Conservation (phyloP, 30 jellyfish, hydroid and myxozoan genomes). For the Cassiopea andromeda region DNA sequence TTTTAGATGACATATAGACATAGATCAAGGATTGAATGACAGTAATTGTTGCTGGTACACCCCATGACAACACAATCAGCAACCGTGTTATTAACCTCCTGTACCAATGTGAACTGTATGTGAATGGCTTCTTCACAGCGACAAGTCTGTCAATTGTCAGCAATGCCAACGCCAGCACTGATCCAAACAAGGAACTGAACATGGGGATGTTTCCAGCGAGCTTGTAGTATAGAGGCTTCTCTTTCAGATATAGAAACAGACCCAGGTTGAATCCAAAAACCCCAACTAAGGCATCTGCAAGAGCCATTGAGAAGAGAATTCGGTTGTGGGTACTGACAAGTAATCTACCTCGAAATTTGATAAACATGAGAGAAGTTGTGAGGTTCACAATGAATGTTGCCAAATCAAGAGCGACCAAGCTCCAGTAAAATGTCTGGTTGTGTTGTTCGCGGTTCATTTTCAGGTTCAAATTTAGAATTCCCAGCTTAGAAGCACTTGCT, state of each 20-base stretch:
- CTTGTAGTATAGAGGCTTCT: slow-evolving; percentile 21
- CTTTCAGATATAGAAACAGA: slow-evolving; percentile 36
- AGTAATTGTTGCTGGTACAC: slow-evolving; percentile 25
- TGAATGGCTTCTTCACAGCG: slow-evolving; percentile 64
- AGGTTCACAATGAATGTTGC: slow-evolving; percentile 39
- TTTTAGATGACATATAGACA: slow-evolving; percentile 20
- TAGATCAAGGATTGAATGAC: slow-evolving; percentile 36
- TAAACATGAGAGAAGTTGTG: slow-evolving; percentile 30
- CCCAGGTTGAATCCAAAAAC: slow-evolving; percentile 48
- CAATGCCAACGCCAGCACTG: slow-evolving; percentile 47
- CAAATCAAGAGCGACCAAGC: slow-evolving; percentile 37
- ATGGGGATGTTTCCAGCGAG: slow-evolving; percentile 69
- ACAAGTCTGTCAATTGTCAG: slow-evolving; percentile 57
- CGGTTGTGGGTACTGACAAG: slow-evolving; percentile 63
- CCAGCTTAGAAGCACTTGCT: not conserved
- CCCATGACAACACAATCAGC: slow-evolving; percentile 29
- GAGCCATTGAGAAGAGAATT: slow-evolving; percentile 63
- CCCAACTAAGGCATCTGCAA: slow-evolving; percentile 70
- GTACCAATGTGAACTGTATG: slow-evolving; percentile 35
- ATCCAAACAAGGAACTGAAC: slow-evolving; percentile 61
- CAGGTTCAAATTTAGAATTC: not conserved
- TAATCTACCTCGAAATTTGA: slow-evolving; percentile 40
- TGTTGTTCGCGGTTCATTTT: slow-evolving; percentile 34
- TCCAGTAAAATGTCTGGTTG: slow-evolving; percentile 48
- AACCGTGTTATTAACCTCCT: slow-evolving; percentile 32